Conservation (phyloP, 1,140 invertebrate genomes). For the Aporrectodea caliginosa region DNA sequence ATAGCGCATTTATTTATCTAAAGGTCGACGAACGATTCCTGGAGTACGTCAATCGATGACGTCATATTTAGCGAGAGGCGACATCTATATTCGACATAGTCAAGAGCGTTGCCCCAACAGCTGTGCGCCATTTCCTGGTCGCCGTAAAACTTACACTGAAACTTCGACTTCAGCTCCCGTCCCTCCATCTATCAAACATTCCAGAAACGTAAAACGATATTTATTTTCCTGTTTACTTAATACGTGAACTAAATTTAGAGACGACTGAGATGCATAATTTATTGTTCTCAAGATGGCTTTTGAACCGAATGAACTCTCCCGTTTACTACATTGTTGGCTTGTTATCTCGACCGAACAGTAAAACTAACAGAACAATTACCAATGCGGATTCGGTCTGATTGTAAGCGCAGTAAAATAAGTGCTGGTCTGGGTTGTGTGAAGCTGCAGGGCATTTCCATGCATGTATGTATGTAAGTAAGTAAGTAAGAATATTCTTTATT, state of each 20-base stretch:
- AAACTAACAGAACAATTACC: too few species aligned
- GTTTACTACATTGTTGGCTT: too few species aligned
- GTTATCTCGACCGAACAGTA: too few species aligned
- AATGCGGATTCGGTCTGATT: too few species aligned
- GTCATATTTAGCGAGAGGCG: background rate
- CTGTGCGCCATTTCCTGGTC: background rate
- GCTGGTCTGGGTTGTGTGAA: too few species aligned
- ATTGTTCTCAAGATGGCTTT: background rate
- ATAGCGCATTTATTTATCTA: too few species aligned
- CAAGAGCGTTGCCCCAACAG: background rate
- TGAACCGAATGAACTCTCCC: background rate
- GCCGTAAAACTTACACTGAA: background rate
- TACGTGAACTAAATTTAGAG: too few species aligned
- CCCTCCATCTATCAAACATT: background rate
- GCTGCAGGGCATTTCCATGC: too few species aligned
- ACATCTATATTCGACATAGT: background rate
- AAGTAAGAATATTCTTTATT: too few species aligned
- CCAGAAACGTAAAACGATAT: background rate
- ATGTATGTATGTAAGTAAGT: too few species aligned
- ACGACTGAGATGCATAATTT: too few species aligned
- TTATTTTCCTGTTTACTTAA: background rate
- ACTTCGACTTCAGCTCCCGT: background rate
- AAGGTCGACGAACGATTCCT: background rate
- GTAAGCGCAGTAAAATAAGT: too few species aligned
- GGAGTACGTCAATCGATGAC: background rate